A percentile compares a stretch with the other conserved stretches of the same genome.
Conservation (phyloP, 1,140 invertebrate genomes). For the Steinernema feltiae region DNA sequence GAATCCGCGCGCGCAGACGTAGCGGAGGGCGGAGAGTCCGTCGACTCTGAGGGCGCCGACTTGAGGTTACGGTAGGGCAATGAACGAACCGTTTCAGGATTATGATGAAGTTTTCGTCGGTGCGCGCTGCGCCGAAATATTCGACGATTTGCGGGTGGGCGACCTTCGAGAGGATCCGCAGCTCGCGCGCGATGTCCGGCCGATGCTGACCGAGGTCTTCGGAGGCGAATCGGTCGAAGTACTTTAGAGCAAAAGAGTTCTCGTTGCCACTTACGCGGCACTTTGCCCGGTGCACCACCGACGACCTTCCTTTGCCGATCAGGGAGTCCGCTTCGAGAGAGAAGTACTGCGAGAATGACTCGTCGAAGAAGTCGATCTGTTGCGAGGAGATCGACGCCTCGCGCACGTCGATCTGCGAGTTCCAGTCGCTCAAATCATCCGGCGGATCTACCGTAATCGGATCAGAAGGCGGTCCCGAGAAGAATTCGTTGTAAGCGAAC, state of each 20-base stretch:
- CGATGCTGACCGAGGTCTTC: not conserved
- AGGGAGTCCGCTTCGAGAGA: not conserved
- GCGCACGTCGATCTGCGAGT: constrained; percentile 8
- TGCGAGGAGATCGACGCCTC: constrained; percentile 10
- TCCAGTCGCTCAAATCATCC: constrained; percentile 3
- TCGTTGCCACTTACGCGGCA: not conserved
- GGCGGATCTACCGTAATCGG: constrained; percentile 10
- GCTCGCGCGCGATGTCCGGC: not conserved
- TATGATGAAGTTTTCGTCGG: not conserved
- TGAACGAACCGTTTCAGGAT: not conserved
- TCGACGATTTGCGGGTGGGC: not conserved
- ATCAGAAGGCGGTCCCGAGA: not conserved
- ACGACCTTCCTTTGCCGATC: not conserved
- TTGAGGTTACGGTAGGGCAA: not conserved
- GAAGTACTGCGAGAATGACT: not conserved
- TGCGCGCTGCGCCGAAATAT: not conserved
- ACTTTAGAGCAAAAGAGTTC: not conserved
- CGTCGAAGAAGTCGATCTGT: constrained; percentile 11
- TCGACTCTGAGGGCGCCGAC: not conserved
- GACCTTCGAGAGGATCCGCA: not conserved
- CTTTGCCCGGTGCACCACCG: not conserved
- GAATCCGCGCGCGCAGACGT: not conserved
- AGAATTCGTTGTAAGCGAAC: constrained; percentile 4
- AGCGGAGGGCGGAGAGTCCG: not conserved
- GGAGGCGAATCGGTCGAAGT: not conserved